phyloP scores from a whole-genome alignment of 2,888 invertebrate species.

The Buathra laborator region DNA sequence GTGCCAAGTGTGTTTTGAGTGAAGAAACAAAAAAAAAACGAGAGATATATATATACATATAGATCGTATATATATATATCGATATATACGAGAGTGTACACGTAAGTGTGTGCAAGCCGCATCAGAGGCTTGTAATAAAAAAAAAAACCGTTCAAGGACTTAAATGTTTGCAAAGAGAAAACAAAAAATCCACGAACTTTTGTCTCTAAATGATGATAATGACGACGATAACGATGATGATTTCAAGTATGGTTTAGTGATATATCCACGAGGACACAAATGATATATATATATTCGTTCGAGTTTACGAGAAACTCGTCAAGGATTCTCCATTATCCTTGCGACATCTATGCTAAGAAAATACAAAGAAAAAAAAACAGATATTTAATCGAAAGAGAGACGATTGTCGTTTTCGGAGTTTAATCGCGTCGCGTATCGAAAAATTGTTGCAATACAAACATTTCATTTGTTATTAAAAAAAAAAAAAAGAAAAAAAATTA shows the following conservation, averaged over 20 bases:
- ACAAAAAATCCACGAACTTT: constrained; percentile 67
- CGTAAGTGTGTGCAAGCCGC: constrained; percentile 82
- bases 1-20: constrained; percentile 81
- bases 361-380: constrained; percentile 17
- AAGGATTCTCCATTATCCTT: constrained; percentile 18
- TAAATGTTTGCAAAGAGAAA: constrained; percentile 69
- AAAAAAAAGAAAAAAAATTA: background rate
- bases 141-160: constrained; percentile 67
- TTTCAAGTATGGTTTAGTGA: constrained; percentile 22
- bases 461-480: constrained; percentile 38
- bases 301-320: constrained; percentile 17
- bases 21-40: constrained; percentile 69
- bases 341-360: constrained; percentile 32
- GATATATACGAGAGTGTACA: constrained; percentile 79
- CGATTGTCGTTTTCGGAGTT: constrained; percentile 28
- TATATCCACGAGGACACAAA: background rate
- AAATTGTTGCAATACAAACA: constrained; percentile 27
- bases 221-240: constrained; percentile 13
- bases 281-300: constrained; percentile 10
- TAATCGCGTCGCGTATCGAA: constrained; percentile 15
- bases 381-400: constrained; percentile 19
- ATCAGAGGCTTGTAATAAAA: constrained; percentile 73
- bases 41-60: constrained; percentile 51
- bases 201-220: constrained; percentile 38
- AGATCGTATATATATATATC: constrained; percentile 70